A percentile compares a stretch with the other conserved stretches of the same genome.
Evolutionary conservation across 2,888 invertebrate species (phyloP).

Genomic region (Coecobrya sp.): DNA sequence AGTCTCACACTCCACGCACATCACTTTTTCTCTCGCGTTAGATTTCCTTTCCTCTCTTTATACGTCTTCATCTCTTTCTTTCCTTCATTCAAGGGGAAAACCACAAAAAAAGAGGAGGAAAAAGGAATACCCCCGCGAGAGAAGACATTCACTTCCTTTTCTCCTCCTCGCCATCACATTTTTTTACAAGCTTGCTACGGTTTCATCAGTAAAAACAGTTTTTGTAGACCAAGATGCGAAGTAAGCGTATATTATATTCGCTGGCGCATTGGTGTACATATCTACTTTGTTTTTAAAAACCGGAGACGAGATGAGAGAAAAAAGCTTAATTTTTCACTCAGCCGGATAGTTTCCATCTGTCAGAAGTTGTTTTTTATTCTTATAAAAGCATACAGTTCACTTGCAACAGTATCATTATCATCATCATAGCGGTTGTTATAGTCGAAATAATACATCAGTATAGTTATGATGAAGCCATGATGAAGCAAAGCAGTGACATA

Average conservation of each 20-base stretch:
- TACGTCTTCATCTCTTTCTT: conserved; percentile 44
- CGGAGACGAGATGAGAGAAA: conserved; percentile 1
- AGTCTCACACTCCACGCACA: background rate
- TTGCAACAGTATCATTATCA: background rate
- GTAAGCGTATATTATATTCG: background rate
- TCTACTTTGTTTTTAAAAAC: conserved; percentile 4
- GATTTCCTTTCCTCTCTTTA: conserved; percentile 53
- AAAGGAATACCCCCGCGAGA: conserved; percentile 64
- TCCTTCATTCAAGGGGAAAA: conserved; percentile 49
- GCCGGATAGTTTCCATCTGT: conserved; percentile 70
- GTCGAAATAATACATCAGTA: background rate
- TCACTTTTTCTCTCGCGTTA: conserved; percentile 35
- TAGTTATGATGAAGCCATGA: background rate
- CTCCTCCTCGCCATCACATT: conserved; percentile 4
- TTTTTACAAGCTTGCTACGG: background rate
- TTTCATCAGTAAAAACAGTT: background rate
- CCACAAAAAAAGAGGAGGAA: conserved; percentile 58
- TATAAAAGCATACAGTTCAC: background rate
- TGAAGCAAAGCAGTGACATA: conserved; percentile 1
- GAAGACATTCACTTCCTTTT: conserved; percentile 56
- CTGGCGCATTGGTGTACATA: background rate
- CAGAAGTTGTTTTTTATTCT: conserved; percentile 8
- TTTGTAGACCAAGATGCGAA: background rate
- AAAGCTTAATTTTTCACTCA: conserved; percentile 73
- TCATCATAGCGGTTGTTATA: background rate